Evolutionary conservation across 53 echinoderm and acorn worm species (phyloP), one percentile per base, ranked within the genome.

Genomic region (Arbacia lixula): DNA sequence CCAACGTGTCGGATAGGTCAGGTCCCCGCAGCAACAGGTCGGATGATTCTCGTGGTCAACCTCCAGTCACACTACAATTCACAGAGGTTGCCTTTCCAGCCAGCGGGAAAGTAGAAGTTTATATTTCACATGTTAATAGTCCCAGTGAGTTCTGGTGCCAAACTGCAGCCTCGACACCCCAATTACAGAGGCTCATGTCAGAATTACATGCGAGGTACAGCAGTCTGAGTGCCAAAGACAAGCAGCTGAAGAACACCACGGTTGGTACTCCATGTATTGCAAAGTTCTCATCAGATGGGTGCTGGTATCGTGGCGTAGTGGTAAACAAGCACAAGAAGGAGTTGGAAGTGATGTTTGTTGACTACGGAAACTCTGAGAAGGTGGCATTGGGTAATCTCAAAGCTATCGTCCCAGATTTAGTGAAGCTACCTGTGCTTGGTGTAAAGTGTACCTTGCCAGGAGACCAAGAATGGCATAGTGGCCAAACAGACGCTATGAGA

Each of bases 221-320:
- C 22, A 72, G 69, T 30, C 83, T 80, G 2, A 34, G 54, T 33
- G 46, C 62, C 6, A 76, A 37, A 31, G 86, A 89, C 19, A 38
- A 65, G 11, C 28, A 36, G 6, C 71, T 93, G 49, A 87, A 78
- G 58, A 91, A 86, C 49, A 83, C 85, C 5, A 80, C 73, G 34
- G 76, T 93, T 3, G 99, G 99, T 26, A 92, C 84, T 27, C 78
- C 89, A 36, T 99, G 99, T 50, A 76, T 92, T 38, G 99, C 99
- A 2, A 91, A 92, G 85, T 99, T 92, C 71, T 66, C 85, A 16
- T 87, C 86, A 16, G 92, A 94, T 86, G 69, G 86, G 42, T 92
- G 90, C 85, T 99, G 99, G 99, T 99, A 99, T 34, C 66, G 99
- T 42, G 95, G 84, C 84, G 88, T 92, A 39, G 87, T 99, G 37